phyloP scores from a whole-genome alignment of 2,113 vertebrate species.

The Megalops atlanticus region DNA sequence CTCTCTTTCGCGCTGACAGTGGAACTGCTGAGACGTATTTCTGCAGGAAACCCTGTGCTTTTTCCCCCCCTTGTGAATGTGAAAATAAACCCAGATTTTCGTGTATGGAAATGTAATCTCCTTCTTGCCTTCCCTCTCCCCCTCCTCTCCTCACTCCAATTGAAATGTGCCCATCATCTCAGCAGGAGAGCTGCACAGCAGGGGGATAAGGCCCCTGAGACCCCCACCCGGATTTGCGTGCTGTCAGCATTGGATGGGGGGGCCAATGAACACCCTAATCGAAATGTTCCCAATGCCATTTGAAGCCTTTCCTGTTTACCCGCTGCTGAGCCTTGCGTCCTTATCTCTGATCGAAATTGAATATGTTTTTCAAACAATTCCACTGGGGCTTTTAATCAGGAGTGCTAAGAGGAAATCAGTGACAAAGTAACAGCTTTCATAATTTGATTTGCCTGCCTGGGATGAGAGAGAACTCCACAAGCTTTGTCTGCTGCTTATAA shows the following conservation, averaged over 20 bases:
- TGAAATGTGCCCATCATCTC: neutral
- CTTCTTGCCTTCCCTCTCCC: neutral
- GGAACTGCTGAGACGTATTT: neutral
- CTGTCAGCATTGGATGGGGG: neutral
- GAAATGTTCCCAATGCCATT: constrained; percentile 12
- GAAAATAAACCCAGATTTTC: too few species aligned
- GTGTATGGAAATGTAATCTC: neutral
- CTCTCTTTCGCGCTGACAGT: neutral
- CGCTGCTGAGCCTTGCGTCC: neutral
- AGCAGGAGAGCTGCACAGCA: neutral
- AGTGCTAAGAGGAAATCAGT: constrained; percentile 8
- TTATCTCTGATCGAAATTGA: constrained; percentile 27
- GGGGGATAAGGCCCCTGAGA: neutral
- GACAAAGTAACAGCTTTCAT: constrained; percentile 24
- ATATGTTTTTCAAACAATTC: constrained; percentile 11
- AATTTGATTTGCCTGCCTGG: constrained; percentile 38
- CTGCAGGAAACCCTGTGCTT: too few species aligned
- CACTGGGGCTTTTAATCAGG: constrained; percentile 11
- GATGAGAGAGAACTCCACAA: constrained; percentile 18
- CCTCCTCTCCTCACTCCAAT: neutral
- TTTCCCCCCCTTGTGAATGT: neutral
- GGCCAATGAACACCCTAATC: constrained; percentile 11
- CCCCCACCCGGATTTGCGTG: neutral
- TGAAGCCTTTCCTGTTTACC: constrained; percentile 20
- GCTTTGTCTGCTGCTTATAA: constrained; percentile 14